Evolutionary conservation across 2,113 vertebrate species (phyloP).

Genomic region (Melanerpes formicivorus): DNA sequence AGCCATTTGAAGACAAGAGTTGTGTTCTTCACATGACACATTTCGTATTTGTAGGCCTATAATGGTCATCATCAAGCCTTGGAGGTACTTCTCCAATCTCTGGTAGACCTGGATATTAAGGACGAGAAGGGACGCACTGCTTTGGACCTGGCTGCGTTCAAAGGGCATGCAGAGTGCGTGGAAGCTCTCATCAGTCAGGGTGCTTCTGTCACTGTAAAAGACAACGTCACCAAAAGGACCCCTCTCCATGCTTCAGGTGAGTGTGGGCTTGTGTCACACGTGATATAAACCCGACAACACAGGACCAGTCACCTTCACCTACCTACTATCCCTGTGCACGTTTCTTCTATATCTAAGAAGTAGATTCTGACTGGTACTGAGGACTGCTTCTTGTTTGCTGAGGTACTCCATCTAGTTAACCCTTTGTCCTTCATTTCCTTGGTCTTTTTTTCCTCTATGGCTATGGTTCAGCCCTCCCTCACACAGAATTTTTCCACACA

Average conservation of each 20-base stretch:
- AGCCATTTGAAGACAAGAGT: neutral
- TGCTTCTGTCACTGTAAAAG: constrained; percentile 87
- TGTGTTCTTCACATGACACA: neutral
- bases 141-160: constrained; percentile 89
- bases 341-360: neutral
- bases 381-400: neutral
- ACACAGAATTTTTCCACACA: neutral
- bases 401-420: neutral
- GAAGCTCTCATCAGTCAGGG: constrained; percentile 92
- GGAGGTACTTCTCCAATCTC: constrained; percentile 90
- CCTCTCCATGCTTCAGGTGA: constrained; percentile 92
- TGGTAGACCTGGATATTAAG: constrained; percentile 88
- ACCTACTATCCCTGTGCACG: accelerated
- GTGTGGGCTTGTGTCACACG: neutral
- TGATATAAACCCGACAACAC: neutral
- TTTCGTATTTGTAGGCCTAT: constrained; percentile 84
- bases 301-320: neutral
- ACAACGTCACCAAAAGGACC: constrained; percentile 83
- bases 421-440: neutral
- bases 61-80: constrained; percentile 94
- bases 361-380: neutral
- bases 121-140: constrained; percentile 91
- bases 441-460: neutral
- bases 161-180: constrained; percentile 90
- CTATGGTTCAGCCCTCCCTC: neutral